A percentile compares a stretch with the other conserved stretches of the same genome.
phyloP scores from a whole-genome alignment of 2,797 vertebrate genomes.

The Syngnathus acus region DNA sequence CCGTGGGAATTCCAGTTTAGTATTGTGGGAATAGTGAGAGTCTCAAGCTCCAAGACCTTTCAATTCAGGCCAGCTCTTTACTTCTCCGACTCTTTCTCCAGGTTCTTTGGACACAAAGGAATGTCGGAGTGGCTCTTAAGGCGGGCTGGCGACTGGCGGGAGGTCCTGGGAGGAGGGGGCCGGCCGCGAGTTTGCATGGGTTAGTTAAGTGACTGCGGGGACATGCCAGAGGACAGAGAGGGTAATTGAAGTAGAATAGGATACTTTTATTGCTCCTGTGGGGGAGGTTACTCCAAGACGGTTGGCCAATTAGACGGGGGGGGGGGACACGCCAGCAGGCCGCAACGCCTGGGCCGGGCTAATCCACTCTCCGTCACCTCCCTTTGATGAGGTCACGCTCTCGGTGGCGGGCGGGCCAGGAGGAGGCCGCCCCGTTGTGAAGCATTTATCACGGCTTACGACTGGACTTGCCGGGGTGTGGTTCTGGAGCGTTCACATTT shows the following conservation, averaged over 20 bases:
- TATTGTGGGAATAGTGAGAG: not conserved
- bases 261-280: constrained; percentile 70
- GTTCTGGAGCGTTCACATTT: not conserved
- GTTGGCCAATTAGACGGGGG: constrained; percentile 56
- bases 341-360: constrained; percentile 45
- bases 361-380: constrained; percentile 46
- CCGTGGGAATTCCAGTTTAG: not conserved
- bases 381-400: constrained; percentile 54
- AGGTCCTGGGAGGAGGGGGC: constrained; percentile 10
- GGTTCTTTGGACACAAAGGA: not conserved
- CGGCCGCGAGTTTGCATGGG: constrained; percentile 23
- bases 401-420: constrained; percentile 30
- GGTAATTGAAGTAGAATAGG: constrained; percentile 74
- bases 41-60: not conserved
- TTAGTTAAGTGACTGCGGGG: constrained; percentile 63
- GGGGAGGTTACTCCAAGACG: constrained; percentile 57
- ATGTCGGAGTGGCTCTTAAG: not conserved
- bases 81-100: not conserved
- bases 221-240: constrained; percentile 61
- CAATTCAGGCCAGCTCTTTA: not conserved
- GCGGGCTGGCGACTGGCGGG: not conserved
- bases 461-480: constrained; percentile 19
- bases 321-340: constrained; percentile 40
- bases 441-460: constrained; percentile 45
- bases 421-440: constrained; percentile 36